phyloP scores from a whole-genome alignment of 2,888 invertebrate genomes.

The Ischnus inquisitorius region DNA sequence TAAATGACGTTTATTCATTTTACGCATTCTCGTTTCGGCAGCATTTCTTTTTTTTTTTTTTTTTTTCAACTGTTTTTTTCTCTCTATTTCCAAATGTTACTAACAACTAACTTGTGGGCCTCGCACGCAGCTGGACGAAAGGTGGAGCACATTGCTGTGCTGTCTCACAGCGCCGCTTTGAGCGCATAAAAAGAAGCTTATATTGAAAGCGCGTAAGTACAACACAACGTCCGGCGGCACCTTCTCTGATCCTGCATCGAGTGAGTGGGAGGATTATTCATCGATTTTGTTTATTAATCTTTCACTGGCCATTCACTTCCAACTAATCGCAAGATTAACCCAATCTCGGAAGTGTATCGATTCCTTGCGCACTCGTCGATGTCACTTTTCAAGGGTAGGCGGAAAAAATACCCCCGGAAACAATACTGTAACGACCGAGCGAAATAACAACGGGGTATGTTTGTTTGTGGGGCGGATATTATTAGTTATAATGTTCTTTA shows the following conservation, averaged over 20 bases:
- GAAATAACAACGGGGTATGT: too few relatives aligned
- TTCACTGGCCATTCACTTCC: neutral
- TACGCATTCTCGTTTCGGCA: slow-evolving; percentile 27
- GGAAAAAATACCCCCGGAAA: too few relatives aligned
- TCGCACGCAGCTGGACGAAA: slow-evolving; percentile 84
- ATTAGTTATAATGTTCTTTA: too few relatives aligned
- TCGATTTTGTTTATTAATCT: neutral
- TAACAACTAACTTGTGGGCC: slow-evolving; percentile 74
- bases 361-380: too few relatives aligned
- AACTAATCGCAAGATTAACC: too few relatives aligned
- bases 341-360: too few relatives aligned
- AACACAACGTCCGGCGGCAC: neutral
- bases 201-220: slow-evolving; percentile 52
- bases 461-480: too few relatives aligned
- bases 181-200: slow-evolving; percentile 73
- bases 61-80: slow-evolving; percentile 9
- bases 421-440: too few relatives aligned
- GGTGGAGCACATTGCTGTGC: slow-evolving; percentile 79
- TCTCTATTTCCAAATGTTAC: slow-evolving; percentile 49
- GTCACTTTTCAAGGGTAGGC: too few relatives aligned
- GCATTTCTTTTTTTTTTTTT: slow-evolving; percentile 13
- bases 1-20: slow-evolving; percentile 70
- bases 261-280: neutral
- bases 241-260: neutral
- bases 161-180: slow-evolving; percentile 78